Evolutionary conservation across 2,113 vertebrate species (phyloP).

Genomic region (Diglossa brunneiventris): DNA sequence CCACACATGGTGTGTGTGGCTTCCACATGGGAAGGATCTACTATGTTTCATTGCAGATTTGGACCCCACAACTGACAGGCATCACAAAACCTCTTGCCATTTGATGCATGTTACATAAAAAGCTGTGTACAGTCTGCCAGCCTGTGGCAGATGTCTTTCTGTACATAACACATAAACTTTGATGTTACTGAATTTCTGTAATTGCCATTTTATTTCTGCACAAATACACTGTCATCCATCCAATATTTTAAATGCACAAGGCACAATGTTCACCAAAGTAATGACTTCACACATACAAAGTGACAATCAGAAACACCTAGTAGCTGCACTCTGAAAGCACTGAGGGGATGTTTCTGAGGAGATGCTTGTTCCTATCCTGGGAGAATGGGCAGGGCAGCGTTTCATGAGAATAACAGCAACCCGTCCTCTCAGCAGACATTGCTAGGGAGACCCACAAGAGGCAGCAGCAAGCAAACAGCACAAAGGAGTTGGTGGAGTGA

Average conservation of each 20-base stretch:
- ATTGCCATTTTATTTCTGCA: conserved; percentile 50
- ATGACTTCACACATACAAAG: neutral
- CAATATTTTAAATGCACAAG: neutral
- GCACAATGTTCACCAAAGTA: neutral
- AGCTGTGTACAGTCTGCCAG: neutral
- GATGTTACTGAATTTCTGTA: neutral
- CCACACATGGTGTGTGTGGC: neutral
- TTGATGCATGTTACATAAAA: neutral
- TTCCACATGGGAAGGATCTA: neutral
- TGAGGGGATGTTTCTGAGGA: neutral
- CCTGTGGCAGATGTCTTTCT: neutral
- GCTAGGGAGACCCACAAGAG: neutral
- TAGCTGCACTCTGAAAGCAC: neutral
- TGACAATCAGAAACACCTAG: neutral
- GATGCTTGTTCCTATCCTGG: neutral
- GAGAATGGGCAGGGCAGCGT: accelerated
- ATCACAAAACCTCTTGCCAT: neutral
- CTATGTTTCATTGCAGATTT: neutral
- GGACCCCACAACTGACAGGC: neutral
- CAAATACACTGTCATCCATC: neutral
- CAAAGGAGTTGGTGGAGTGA: neutral
- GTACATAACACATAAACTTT: neutral
- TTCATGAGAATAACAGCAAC: neutral
- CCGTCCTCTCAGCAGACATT: neutral
- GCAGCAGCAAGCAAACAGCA: neutral